These are phyloP conservation scores for Actias luna DNA, from an alignment of 2,888 invertebrate species.

Conservation along the genomic window DNA sequence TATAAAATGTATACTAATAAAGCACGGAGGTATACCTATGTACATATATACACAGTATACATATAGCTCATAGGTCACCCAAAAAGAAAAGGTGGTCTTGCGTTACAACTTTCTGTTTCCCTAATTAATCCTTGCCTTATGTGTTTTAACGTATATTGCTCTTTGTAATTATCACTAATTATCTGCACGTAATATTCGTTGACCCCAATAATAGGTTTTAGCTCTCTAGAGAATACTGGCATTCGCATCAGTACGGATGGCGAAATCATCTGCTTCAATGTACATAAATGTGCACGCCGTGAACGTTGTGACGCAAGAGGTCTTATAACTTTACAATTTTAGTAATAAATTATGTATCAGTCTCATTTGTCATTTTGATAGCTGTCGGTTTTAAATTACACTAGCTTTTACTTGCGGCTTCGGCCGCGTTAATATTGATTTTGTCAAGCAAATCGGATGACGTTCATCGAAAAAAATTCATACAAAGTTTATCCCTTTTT, in stretches of 20 bases:
- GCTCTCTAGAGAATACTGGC: slow-evolving; percentile 3
- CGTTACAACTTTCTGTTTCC: neutral
- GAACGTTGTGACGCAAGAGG: neutral
- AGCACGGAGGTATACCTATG: too few species aligned
- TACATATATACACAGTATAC: neutral
- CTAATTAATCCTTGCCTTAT: neutral
- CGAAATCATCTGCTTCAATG: neutral
- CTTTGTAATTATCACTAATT: neutral
- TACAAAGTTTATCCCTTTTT: too few species aligned
- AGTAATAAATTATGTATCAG: neutral
- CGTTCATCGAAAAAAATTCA: too few species aligned
- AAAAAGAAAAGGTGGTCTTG: too few species aligned
- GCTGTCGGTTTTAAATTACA: neutral
- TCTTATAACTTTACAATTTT: neutral
- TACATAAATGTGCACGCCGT: neutral
- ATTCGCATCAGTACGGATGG: slow-evolving; percentile 2
- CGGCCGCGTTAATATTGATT: too few species aligned
- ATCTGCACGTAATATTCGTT: neutral
- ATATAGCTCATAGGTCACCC: neutral
- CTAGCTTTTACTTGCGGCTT: too few species aligned
- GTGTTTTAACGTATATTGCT: neutral
- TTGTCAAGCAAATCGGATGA: too few species aligned
- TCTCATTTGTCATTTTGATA: neutral
- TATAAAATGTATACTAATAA: too few species aligned
- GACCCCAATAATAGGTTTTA: neutral